These are phyloP conservation scores for Austrolebias charrua DNA, from an alignment of 2,797 vertebrate genomes.

Conservation along the genomic window DNA sequence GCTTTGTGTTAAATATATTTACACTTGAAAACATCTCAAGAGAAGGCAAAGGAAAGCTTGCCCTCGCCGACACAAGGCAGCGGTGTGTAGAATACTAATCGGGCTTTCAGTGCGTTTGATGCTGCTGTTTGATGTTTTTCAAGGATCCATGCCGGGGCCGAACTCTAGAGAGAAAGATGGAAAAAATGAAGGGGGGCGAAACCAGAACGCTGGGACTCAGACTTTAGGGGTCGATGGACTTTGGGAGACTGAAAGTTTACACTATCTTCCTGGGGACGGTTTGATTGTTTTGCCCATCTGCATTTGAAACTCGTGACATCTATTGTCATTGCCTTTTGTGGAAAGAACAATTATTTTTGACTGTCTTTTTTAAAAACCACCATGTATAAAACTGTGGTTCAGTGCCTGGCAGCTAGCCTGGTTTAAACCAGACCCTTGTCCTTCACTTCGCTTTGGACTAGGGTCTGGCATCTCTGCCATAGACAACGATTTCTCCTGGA, in stretches of 20 bases:
- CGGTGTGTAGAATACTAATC: constrained; percentile 79
- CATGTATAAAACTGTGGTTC: constrained; percentile 70
- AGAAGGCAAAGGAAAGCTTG: constrained; percentile 67
- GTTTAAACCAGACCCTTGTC: no score
- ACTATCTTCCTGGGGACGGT: constrained; percentile 54
- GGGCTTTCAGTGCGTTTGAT: constrained; percentile 67
- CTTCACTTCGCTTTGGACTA: no score
- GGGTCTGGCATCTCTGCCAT: no score
- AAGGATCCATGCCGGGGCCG: constrained; percentile 66
- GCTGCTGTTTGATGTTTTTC: constrained; percentile 75
- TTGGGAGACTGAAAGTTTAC: constrained; percentile 53
- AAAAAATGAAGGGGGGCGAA: constrained; percentile 21
- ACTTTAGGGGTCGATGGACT: constrained; percentile 43
- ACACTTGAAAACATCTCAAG: constrained; percentile 75
- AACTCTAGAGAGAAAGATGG: constrained; percentile 53
- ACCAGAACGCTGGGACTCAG: constrained; percentile 34
- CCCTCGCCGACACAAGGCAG: constrained; percentile 72
- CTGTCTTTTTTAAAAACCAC: constrained; percentile 55
- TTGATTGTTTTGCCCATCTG: constrained; percentile 65
- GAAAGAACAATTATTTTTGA: constrained; percentile 63
- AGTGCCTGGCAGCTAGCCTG: constrained; percentile 55
- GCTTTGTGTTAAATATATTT: constrained; percentile 79
- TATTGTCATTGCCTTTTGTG: constrained; percentile 70
- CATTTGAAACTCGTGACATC: constrained; percentile 58
- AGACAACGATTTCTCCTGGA: no score